Conservation (phyloP, 1,140 invertebrate genomes). For the Apocrypta bakeri region DNA sequence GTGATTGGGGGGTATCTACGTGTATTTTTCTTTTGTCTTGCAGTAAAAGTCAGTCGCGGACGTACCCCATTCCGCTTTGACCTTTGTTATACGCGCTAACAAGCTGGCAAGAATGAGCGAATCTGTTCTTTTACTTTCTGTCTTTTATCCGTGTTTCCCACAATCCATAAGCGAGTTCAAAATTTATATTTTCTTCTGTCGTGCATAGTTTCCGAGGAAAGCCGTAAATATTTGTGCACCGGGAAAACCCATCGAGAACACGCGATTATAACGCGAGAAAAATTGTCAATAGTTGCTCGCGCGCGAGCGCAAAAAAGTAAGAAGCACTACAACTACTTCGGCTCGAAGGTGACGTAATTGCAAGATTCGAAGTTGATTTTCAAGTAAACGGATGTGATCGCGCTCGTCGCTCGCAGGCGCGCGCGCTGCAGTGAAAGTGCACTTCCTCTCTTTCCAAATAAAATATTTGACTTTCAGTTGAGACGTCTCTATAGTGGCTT, state of each 20-base stretch:
- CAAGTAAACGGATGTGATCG: constrained; percentile 33
- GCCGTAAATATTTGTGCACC: constrained; percentile 1
- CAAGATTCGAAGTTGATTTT: constrained; percentile 30
- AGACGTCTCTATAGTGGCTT: constrained; percentile 3
- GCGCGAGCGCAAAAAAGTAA: background rate
- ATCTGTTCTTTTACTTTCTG: constrained; percentile 18
- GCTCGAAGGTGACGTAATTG: constrained; percentile 30
- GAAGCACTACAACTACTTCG: background rate
- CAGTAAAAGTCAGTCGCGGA: background rate
- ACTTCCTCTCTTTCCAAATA: constrained; percentile 68
- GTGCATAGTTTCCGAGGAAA: too few species aligned
- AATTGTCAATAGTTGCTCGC: background rate
- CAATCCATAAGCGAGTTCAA: too few species aligned
- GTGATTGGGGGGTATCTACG: too few species aligned
- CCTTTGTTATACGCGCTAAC: constrained; percentile 19
- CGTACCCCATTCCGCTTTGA: constrained; percentile 16
- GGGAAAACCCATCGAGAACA: too few species aligned
- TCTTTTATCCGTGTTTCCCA: too few species aligned
- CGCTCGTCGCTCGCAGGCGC: constrained; percentile 1
- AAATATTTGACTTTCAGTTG: constrained; percentile 53
- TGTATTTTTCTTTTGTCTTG: constrained; percentile 27
- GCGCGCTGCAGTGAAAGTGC: constrained; percentile 43
- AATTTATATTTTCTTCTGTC: too few species aligned
- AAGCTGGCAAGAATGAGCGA: background rate
- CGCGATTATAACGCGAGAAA: too few species aligned